Percentiles rank a stretch among this genome's conserved stretches.
phyloP scores from a whole-genome alignment of 2,888 invertebrate species.

The Drosophila aldrichi region DNA sequence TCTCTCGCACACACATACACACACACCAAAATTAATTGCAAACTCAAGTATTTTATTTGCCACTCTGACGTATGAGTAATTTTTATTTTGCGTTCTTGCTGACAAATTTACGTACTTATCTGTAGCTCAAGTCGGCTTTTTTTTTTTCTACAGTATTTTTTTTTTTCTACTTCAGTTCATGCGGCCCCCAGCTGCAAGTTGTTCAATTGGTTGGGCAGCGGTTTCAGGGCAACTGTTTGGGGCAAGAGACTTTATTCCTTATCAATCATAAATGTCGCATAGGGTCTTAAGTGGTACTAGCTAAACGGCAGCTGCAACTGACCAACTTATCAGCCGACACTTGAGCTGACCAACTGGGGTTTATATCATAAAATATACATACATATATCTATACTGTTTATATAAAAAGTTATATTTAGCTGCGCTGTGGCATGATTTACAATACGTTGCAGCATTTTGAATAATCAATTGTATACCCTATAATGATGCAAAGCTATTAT shows the following conservation, averaged over 20 bases:
- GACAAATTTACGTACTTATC: slow-evolving; percentile 39
- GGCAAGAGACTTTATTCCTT: slow-evolving; percentile 29
- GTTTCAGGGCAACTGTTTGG: slow-evolving; percentile 29
- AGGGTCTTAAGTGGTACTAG: slow-evolving; percentile 34
- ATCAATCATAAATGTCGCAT: slow-evolving; percentile 33
- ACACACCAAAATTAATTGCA: slow-evolving; percentile 26
- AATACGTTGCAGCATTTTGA: slow-evolving; percentile 30
- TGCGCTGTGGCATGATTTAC: slow-evolving; percentile 33
- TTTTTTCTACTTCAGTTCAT: slow-evolving; percentile 6
- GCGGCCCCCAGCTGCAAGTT: slow-evolving; percentile 52
- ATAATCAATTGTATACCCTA: neutral
- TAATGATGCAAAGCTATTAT: neutral
- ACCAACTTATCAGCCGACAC: slow-evolving; percentile 40
- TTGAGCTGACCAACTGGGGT: slow-evolving; percentile 37
- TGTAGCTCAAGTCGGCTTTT: slow-evolving; percentile 19
- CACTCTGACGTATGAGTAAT: slow-evolving; percentile 64
- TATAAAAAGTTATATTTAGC: neutral
- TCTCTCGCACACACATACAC: neutral
- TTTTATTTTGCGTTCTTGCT: slow-evolving; percentile 13
- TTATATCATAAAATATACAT: slow-evolving; percentile 12
- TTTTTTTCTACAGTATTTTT: slow-evolving; percentile 11
- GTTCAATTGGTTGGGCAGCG: slow-evolving; percentile 41
- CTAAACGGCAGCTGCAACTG: slow-evolving; percentile 20
- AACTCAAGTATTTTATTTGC: slow-evolving; percentile 58
- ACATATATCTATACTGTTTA: slow-evolving; percentile 3